Evolutionary conservation across 2,113 vertebrate species (phyloP), one percentile per base, ranked within the genome.

Genomic region (Pomatorhinus ruficollis): DNA sequence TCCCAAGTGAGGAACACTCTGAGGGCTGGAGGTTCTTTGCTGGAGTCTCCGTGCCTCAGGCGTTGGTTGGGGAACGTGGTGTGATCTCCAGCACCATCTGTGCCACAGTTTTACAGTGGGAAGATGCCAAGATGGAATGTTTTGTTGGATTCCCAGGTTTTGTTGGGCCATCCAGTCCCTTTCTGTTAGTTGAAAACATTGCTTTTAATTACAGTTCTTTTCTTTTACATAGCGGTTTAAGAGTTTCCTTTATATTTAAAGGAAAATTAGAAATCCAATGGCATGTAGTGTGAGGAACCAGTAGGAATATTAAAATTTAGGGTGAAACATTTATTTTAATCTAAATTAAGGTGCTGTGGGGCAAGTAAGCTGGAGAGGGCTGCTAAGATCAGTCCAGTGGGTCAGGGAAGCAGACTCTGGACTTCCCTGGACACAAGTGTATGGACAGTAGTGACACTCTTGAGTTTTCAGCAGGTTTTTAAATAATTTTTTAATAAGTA

Each of bases 61-160:
- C 5, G 0, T 11, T 64, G 20, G 15, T 15, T 87, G 91, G 66
- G 66, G 89, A 66, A 25, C 1, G 0, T 27, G 63, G 3, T 61
- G 57, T 69, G 87, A 50, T 93, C 61, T 57, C 68, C 74, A 18
- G 2, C 2, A 56, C 87, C 78, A 70, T 84, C 97, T 87, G 83
- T 5, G 23, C 77, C 39, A 50, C 10, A 0, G 11, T 40, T 88
- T 3, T 75, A 44, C 86, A 19, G 64, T 1, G 0, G 61, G 40
- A 39, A 57, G 8, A 22, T 33, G 70, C 83, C 71, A 44, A n/a
- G 53, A 72, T 75, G 5, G 0, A 91, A 68, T 53, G 40, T 85
- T 95, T 74, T 85, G 66, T 87, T 77, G n/a, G 28, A 42, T 87
- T 87, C 74, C 23, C 30, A 10, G 57, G 12, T 53, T 85, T 50